These are phyloP conservation scores for Agrochola macilenta DNA, from an alignment of 2,888 invertebrate species.

Conservation along the genomic window DNA sequence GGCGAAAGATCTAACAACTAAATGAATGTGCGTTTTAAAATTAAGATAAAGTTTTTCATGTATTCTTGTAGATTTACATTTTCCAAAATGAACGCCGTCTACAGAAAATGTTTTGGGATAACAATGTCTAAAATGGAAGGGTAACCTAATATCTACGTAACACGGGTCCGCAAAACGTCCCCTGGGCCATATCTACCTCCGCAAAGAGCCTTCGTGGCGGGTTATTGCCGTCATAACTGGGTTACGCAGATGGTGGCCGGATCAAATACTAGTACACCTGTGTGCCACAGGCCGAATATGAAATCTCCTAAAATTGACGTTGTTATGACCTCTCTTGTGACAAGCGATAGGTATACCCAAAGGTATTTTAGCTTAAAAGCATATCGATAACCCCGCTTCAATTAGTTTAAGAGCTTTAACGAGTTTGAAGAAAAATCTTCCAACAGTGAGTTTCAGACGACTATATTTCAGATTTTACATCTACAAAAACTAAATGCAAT, in stretches of 20 bases:
- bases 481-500: background rate
- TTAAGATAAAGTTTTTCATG: slow-evolving; percentile 8
- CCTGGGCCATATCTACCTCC: slow-evolving; percentile 31
- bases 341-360: background rate
- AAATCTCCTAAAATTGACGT: slow-evolving; percentile 19
- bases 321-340: slow-evolving; percentile 1
- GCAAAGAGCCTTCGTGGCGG: slow-evolving; percentile 5
- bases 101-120: slow-evolving; percentile 28
- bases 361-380: background rate
- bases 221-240: slow-evolving; percentile 45
- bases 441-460: too few species aligned
- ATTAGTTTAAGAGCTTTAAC: background rate
- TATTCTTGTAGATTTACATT: background rate
- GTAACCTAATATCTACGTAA: slow-evolving; percentile 26
- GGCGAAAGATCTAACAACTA: slow-evolving; percentile 40
- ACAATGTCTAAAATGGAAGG: slow-evolving; percentile 31
- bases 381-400: background rate
- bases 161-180: slow-evolving; percentile 31
- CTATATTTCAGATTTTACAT: background rate
- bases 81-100: slow-evolving; percentile 5
- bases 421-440: background rate
- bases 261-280: slow-evolving; percentile 33
- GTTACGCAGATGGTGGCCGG: slow-evolving; percentile 50
- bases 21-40: slow-evolving; percentile 21
- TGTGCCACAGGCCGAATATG: slow-evolving; percentile 7